Base-by-base conservation (phyloP, 2,113 vertebrate genomes). In the Lagenorhynchus albirostris region DNA sequence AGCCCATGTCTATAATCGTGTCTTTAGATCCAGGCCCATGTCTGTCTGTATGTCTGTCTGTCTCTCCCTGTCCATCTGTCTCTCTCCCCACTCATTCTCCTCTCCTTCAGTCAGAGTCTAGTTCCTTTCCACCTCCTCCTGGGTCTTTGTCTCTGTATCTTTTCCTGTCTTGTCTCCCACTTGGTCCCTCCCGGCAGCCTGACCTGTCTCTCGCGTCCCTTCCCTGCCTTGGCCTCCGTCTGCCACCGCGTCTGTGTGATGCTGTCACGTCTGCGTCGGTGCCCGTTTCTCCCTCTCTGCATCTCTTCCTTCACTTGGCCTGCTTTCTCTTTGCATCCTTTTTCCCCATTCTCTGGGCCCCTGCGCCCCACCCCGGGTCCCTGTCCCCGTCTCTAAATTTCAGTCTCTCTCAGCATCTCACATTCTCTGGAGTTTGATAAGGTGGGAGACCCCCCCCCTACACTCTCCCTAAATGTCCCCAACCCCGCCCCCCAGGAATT, bases 231-330 rank as follows among this genome's bases (percentile, higher is more conserved):
- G 25, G 44, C 41, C 36, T 25, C 85, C 8, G 0, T 29, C 71
- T 74, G 47, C n/a, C 14, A 0, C 95, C 33, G 0, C 0, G 8
- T 23, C 63, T 4, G 0, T 31, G 10, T 1, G 17, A 36, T 6
- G 5, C 47, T 14, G 3, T 20, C 7, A 5, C 2, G 1, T 13
- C 41, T 5, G 6, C 36, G 3, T n/a, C 11, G 4, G 31, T 2
- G 1, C 63, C 23, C 31, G 0, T 47, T 29, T 26, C 63, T 25
- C n/a, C 68, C 63, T 9, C 62, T 29, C 1, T 1, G 20, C 5
- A 1, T 31, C 26, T 20, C 47, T 20, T 29, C 44, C 44, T 15
- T 1, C 0, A 6, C 74, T 20, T 12, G 74, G 29, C 47, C 38
- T 73, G 31, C 67, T 17, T 47, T 41, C 60, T 26, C 8, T 20